Percentiles rank a stretch among this genome's conserved stretches.
phyloP scores from a whole-genome alignment of 2,113 vertebrate genomes.

The Coreoperca whiteheadi region DNA sequence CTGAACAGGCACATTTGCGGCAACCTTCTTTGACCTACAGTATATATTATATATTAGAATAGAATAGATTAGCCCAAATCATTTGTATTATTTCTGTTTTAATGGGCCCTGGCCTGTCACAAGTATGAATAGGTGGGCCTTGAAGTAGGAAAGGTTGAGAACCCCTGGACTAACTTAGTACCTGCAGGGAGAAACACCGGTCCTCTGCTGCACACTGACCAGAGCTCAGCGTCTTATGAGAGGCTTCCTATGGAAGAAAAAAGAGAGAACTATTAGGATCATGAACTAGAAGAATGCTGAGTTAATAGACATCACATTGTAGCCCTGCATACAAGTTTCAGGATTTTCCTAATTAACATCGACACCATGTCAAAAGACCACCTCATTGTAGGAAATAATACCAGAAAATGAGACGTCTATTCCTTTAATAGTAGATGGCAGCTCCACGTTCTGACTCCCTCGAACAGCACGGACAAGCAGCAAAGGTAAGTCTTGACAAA shows the following conservation, averaged over 20 bases:
- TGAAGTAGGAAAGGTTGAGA: no score
- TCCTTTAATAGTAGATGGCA: constrained; percentile 94
- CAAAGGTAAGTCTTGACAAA: neutral
- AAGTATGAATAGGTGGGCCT: no score
- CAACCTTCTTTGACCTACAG: no score
- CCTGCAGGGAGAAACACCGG: constrained; percentile 95
- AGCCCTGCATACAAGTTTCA: neutral
- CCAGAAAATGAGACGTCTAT: constrained; percentile 96
- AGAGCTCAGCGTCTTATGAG: constrained; percentile 87
- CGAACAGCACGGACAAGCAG: constrained; percentile 67
- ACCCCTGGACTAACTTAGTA: constrained; percentile 26
- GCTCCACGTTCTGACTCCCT: constrained; percentile 88
- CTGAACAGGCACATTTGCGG: no score
- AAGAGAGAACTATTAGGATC: neutral
- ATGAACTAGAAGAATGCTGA: neutral
- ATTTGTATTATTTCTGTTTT: no score
- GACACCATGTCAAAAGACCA: constrained; percentile 51
- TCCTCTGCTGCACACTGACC: constrained; percentile 88
- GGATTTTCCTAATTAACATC: neutral
- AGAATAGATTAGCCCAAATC: no score
- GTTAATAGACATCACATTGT: neutral
- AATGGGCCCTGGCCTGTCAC: no score
- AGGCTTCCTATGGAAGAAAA: constrained; percentile 83
- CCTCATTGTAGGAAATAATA: constrained; percentile 93
- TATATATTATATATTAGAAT: no score